These are phyloP conservation scores for Anarhynchus alexandrinus DNA, from an alignment of 2,113 vertebrate species.

Conservation along the genomic window DNA sequence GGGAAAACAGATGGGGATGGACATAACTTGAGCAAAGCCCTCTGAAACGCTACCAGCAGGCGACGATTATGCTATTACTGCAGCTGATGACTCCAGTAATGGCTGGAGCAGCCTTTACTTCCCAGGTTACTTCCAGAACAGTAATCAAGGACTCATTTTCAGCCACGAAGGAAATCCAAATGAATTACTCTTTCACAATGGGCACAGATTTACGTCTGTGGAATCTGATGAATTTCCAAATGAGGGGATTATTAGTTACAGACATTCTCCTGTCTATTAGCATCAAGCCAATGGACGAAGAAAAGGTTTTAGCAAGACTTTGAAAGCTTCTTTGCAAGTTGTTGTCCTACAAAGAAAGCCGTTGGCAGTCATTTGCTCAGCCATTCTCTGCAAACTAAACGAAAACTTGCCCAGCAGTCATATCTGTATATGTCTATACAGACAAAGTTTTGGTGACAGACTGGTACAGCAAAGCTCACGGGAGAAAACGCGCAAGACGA, in stretches of 20 bases:
- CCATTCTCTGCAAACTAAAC: not conserved
- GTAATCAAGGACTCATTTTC: slow-evolving; percentile 41
- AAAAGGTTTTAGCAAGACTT: not conserved
- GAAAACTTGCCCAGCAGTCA: not conserved
- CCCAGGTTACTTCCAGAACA: slow-evolving; percentile 53
- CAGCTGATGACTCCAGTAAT: not conserved
- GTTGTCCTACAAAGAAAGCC: not conserved
- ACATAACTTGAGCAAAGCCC: not conserved
- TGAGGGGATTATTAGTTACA: slow-evolving; percentile 16
- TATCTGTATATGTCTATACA: no score
- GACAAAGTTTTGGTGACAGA: not conserved
- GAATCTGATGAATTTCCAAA: slow-evolving; percentile 4
- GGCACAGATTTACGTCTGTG: not conserved
- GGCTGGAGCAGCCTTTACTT: slow-evolving; percentile 11
- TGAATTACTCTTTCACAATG: not conserved
- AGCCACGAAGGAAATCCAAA: slow-evolving; percentile 38
- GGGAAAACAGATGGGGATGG: not conserved
- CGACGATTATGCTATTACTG: not conserved
- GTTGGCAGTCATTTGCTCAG: not conserved
- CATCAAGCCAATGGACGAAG: not conserved
- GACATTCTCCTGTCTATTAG: not conserved
- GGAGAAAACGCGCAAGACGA: not conserved
- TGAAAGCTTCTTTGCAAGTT: not conserved
- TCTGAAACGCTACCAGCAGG: slow-evolving; percentile 13
- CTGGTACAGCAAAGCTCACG: not conserved